Base-by-base conservation (phyloP, 2,888 invertebrate genomes). In the Papilio gigon region DNA sequence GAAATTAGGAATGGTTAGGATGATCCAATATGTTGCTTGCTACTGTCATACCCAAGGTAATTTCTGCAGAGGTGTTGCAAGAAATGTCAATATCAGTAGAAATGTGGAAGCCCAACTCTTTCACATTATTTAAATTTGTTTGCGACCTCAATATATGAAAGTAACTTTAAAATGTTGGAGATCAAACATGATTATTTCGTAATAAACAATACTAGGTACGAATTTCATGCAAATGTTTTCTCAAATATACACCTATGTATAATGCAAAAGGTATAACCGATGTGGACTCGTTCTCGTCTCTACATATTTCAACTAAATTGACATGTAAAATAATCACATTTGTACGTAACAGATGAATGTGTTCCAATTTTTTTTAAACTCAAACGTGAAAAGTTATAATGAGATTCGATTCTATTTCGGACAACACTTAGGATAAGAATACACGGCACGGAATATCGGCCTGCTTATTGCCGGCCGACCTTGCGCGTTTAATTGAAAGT, bases 401-500 rank as follows among this genome's bases (percentile, higher is more conserved):
- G 88, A 90, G 87, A 84, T 80, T 71, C 77, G 77, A 72, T 74
- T 84, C 89, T 91, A 91, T 90, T 90, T 89, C 71, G 71, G 84
- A 82, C 78, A 72, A 82, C 89, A 87, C 88, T 90, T 84, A 81
- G 81, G 79, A 80, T 83, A 86, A 88, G 87, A 89, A 89, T 89
- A 90, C 84, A 75, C 78, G 76, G 77, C 78, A 65, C 60, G 64
- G 79, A 80, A 77, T 79, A 78, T 80, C 73, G 78, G 76, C 81
- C 74, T 80, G 84, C 77, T 82, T 81, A 81, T 82, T 82, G 76
- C 75, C 74, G 71, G 65, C 60, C 80, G 86, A 82, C 91, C 91
- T 90, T 90, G 86, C 72, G 65, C 62, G 71, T 82, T 85, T 90
- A 90, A 90, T 90, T 86, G 90, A 89, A 90, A 84, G 89, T 89